Percentiles rank a stretch among this genome's conserved stretches.
These are phyloP conservation scores for Naso thynnoides DNA, from an alignment of 2,797 vertebrate genomes.

Conservation along the genomic window DNA sequence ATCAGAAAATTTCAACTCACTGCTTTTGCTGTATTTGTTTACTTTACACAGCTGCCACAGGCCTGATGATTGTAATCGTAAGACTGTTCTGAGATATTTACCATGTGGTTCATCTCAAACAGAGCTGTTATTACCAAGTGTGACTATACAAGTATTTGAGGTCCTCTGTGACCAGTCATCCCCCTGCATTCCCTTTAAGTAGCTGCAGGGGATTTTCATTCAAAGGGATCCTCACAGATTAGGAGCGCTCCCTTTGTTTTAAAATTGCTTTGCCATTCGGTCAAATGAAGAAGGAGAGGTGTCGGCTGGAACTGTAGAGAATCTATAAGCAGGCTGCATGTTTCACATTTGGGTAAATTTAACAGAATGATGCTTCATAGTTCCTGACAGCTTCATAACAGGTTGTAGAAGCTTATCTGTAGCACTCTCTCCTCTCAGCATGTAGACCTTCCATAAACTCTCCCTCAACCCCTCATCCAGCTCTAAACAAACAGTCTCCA, in stretches of 20 bases:
- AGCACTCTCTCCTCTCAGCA: slow-evolving; percentile 4
- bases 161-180: slow-evolving; percentile 40
- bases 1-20: neutral
- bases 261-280: slow-evolving; percentile 22
- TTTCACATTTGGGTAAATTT: neutral
- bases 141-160: slow-evolving; percentile 8
- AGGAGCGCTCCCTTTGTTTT: slow-evolving; percentile 42
- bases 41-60: neutral
- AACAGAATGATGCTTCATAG: neutral
- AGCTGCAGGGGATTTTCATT: slow-evolving; percentile 64
- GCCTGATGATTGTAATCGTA: neutral
- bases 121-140: slow-evolving; percentile 3
- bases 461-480: slow-evolving; percentile 27
- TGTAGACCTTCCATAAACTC: slow-evolving; percentile 17
- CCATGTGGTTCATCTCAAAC: slow-evolving; percentile 27
- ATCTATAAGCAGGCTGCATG: neutral
- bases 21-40: slow-evolving; percentile 6
- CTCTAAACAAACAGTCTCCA: slow-evolving; percentile 62
- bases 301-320: neutral
- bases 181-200: slow-evolving; percentile 36
- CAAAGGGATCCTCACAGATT: slow-evolving; percentile 51
- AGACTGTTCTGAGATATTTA: neutral
- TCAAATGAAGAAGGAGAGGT: slow-evolving; percentile 13
- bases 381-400: neutral
- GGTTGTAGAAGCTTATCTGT: slow-evolving; percentile 2